Percentiles rank a stretch among this genome's conserved stretches.
These are phyloP conservation scores for Andricus curvator DNA, from an alignment of 2,888 invertebrate species.

Conservation along the genomic window DNA sequence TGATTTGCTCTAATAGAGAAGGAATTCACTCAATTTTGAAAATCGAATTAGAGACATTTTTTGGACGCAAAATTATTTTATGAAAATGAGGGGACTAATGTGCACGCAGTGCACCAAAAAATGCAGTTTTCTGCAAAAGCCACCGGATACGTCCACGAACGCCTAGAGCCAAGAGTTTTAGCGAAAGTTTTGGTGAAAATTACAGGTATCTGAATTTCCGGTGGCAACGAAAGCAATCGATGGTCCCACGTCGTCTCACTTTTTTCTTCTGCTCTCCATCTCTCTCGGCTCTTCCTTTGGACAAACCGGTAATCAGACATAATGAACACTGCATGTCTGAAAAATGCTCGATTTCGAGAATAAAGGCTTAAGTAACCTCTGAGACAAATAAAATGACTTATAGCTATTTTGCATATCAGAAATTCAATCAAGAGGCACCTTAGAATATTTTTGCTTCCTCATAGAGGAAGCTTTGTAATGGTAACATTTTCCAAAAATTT, in stretches of 20 bases:
- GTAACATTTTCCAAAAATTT: no score
- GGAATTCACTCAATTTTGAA: not conserved
- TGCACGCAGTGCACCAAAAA: conserved; percentile 17
- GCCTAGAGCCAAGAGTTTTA: conserved; percentile 47
- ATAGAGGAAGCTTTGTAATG: no score
- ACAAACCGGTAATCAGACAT: conserved; percentile 28
- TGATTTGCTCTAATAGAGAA: conserved; percentile 21
- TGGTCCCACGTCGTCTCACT: conserved; percentile 43
- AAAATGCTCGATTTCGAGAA: not conserved
- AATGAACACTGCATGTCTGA: not conserved
- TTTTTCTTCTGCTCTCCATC: conserved; percentile 14
- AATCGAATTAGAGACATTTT: conserved; percentile 27
- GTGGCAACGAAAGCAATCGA: conserved; percentile 64
- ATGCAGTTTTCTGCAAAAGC: conserved; percentile 14
- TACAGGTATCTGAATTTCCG: conserved; percentile 67
- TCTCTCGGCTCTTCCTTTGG: conserved; percentile 19
- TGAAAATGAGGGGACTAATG: conserved; percentile 14
- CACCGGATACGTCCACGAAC: conserved; percentile 36
- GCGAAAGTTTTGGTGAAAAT: conserved; percentile 69
- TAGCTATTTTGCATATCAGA: not conserved
- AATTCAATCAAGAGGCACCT: not conserved
- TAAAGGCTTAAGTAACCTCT: not conserved
- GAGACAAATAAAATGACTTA: not conserved
- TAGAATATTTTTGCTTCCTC: no score
- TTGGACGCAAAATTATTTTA: conserved; percentile 4